Conservation (phyloP, 2,113 vertebrate species). For the Theristicus caerulescens region DNA sequence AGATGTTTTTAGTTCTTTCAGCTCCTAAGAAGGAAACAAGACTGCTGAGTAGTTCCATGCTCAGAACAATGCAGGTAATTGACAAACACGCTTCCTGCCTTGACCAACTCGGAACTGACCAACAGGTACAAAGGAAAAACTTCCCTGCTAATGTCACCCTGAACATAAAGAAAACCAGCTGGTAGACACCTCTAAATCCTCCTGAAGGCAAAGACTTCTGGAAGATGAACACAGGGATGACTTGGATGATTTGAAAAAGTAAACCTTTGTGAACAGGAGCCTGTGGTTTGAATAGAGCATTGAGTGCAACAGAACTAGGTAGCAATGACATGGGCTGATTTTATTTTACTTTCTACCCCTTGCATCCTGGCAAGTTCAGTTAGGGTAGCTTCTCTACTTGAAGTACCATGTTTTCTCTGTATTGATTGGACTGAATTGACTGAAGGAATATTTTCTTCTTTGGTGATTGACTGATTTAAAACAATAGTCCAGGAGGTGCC, state of each 20-base stretch:
- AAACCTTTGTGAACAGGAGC: background rate
- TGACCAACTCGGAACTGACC: background rate
- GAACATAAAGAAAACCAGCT: background rate
- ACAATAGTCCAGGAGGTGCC: background rate
- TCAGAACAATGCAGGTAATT: background rate
- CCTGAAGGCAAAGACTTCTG: background rate
- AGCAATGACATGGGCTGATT: background rate
- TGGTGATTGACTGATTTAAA: background rate
- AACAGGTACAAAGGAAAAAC: background rate
- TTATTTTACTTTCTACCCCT: background rate
- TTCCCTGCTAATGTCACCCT: background rate
- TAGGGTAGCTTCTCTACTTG: background rate
- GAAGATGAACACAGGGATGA: background rate
- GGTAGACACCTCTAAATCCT: background rate
- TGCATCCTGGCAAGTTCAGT: background rate
- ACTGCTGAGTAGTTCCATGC: background rate
- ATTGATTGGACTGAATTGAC: background rate
- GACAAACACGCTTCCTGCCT: background rate
- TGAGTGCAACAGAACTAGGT: background rate
- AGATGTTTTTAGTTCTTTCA: background rate
- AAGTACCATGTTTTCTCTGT: background rate
- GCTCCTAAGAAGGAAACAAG: background rate
- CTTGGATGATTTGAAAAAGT: background rate
- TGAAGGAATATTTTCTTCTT: background rate
- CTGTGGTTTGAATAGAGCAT: background rate